A percentile compares a stretch with the other conserved stretches of the same genome.
phyloP scores from a whole-genome alignment of 2,113 vertebrate species.

The Ageneiosus marmoratus region DNA sequence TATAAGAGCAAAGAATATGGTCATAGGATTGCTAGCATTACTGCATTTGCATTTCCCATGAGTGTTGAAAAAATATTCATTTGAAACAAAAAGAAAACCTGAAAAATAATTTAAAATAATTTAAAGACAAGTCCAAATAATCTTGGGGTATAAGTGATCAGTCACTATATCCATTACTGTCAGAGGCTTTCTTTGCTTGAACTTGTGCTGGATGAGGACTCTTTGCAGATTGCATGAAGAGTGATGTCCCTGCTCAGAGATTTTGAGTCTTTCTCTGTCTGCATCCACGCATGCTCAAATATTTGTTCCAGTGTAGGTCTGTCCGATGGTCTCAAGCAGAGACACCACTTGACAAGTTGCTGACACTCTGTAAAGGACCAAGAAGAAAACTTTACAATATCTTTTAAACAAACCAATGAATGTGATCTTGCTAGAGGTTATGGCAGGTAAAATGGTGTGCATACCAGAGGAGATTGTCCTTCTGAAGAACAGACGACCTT shows the following conservation, averaged over 20 bases:
- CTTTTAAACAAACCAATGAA: background rate
- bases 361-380: conserved; percentile 82
- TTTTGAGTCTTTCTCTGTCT: conserved; percentile 76
- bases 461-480: conserved; percentile 88
- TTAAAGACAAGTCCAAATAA: conserved; percentile 58
- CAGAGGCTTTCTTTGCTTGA: conserved; percentile 97
- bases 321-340: conserved; percentile 91
- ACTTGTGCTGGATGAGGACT: conserved; percentile 86
- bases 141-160: background rate
- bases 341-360: conserved; percentile 95
- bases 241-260: conserved; percentile 84
- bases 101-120: conserved; percentile 8
- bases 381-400: background rate
- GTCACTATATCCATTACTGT: conserved; percentile 55
- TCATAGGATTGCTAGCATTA: conserved; percentile 43
- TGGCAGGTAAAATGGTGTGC: background rate
- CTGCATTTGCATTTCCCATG: conserved; percentile 64
- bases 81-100: conserved; percentile 67
- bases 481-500: conserved; percentile 87
- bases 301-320: conserved; percentile 96
- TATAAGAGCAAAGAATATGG: conserved; percentile 85
- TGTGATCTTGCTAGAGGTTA: background rate
- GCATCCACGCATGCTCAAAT: conserved; percentile 93
- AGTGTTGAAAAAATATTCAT: conserved; percentile 54
- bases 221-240: conserved; percentile 85